Evolutionary conservation across 2,113 vertebrate species (phyloP).

Genomic region (Xiphorhynchus elegans): DNA sequence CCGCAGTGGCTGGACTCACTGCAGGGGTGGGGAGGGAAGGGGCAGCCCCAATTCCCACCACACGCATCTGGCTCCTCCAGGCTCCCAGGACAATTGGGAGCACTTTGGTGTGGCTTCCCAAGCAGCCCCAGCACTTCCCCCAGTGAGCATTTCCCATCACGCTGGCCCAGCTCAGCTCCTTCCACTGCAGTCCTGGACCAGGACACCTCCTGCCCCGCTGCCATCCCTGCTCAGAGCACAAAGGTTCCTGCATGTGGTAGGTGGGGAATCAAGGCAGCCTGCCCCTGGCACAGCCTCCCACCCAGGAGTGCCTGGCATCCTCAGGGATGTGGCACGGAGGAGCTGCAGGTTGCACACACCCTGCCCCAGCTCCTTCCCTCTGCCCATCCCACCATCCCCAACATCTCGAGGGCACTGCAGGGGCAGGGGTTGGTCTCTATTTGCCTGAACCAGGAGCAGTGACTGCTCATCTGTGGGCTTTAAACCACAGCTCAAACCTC

Average conservation of each 20-base stretch:
- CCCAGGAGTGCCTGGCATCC: background rate
- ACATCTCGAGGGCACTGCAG: fast-evolving
- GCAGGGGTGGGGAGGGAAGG: background rate
- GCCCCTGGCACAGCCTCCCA: background rate
- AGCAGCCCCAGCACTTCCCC: background rate
- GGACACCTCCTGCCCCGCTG: background rate
- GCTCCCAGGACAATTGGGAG: background rate
- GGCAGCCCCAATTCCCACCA: background rate
- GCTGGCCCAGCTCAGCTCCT: background rate
- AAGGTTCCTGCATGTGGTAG: background rate
- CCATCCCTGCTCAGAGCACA: background rate
- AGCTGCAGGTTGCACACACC: background rate
- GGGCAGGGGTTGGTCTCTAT: background rate
- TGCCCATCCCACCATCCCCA: background rate
- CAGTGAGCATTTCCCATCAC: fast-evolving
- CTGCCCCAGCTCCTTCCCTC: background rate
- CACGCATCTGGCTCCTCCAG: background rate
- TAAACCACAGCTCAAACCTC: background rate
- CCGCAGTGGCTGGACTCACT: fast-evolving
- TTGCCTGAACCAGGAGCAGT: background rate
- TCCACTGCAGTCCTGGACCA: fast-evolving
- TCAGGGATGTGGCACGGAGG: fast-evolving
- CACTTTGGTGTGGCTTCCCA: background rate
- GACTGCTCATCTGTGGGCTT: background rate
- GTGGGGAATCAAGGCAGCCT: background rate